These are phyloP conservation scores for Monomorium pharaonis DNA, from an alignment of 1,140 invertebrate species.

Conservation along the genomic window DNA sequence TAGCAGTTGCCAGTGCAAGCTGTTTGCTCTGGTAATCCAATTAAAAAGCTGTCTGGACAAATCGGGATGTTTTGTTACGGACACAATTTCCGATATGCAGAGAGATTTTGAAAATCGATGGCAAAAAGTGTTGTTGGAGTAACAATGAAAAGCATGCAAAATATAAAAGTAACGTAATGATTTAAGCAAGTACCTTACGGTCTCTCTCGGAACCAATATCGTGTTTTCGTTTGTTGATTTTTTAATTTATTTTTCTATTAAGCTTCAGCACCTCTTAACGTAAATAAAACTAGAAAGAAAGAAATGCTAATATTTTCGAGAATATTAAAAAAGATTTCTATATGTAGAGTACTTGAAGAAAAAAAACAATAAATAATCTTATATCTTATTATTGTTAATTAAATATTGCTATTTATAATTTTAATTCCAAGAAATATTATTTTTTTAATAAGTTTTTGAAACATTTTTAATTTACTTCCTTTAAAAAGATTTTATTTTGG, in stretches of 20 bases:
- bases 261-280: neutral
- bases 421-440: too few relatives aligned
- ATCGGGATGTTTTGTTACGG: constrained; percentile 22
- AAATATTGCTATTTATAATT: neutral
- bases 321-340: neutral
- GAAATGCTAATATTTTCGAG: neutral
- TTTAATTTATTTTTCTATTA: neutral
- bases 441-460: too few relatives aligned
- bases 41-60: constrained; percentile 42
- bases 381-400: neutral
- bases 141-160: constrained; percentile 24
- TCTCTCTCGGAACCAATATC: neutral
- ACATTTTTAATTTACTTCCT: too few relatives aligned
- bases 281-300: neutral
- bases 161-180: neutral
- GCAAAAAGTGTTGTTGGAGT: constrained; percentile 1
- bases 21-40: constrained; percentile 16
- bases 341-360: neutral
- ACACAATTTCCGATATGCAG: constrained; percentile 19
- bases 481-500: too few relatives aligned
- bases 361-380: neutral
- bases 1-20: neutral
- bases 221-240: neutral
- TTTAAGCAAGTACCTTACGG: constrained; percentile 4
- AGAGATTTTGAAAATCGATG: neutral